These are phyloP conservation scores for Epinotia brunnichana DNA, from an alignment of 2,888 invertebrate genomes.

Conservation along the genomic window DNA sequence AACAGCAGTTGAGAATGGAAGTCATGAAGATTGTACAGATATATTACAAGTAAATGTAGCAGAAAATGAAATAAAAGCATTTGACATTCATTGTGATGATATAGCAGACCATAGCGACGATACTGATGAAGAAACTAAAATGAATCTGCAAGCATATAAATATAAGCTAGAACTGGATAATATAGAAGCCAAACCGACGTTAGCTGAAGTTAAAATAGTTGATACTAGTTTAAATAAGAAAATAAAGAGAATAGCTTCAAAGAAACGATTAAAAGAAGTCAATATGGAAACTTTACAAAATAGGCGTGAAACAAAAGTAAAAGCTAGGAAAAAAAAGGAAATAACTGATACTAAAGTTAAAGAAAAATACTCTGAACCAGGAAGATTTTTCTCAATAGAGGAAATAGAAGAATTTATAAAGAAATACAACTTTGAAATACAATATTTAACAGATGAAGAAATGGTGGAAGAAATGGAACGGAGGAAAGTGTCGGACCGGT, in stretches of 20 bases:
- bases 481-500: conserved; percentile 18
- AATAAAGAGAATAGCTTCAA: not conserved
- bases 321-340: not conserved
- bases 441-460: conserved; percentile 23
- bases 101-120: not conserved
- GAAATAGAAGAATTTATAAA: conserved; percentile 23
- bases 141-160: conserved; percentile 13
- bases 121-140: conserved; percentile 21
- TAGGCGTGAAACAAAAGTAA: not conserved
- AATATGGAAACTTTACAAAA: conserved; percentile 1
- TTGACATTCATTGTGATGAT: conserved; percentile 3
- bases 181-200: not conserved
- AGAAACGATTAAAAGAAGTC: not conserved
- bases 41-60: conserved; percentile 16
- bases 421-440: conserved; percentile 24
- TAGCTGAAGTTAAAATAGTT: conserved; percentile 9
- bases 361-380: not conserved
- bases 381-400: conserved; percentile 22
- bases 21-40: not conserved
- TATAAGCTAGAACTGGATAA: conserved; percentile 8
- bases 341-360: not conserved
- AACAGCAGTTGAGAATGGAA: not conserved
- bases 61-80: not conserved
- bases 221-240: conserved; percentile 4
- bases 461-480: conserved; percentile 21